Evolutionary conservation across 1,140 invertebrate genomes (phyloP).

Genomic region (Stenopsyche tienmushanensis): DNA sequence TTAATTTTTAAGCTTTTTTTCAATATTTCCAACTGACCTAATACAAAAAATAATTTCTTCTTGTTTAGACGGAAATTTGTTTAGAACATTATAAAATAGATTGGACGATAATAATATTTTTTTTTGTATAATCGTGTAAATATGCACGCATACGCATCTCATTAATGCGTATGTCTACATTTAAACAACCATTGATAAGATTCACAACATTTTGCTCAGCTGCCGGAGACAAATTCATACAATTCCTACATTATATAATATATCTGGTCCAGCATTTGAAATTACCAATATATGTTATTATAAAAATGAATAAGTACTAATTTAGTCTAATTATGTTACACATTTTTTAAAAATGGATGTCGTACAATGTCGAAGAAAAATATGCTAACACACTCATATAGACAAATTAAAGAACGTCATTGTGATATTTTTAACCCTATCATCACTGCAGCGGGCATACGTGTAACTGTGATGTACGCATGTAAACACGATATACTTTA

Average conservation of each 20-base stretch:
- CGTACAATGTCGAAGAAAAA: too few species aligned
- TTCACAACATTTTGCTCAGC: conserved; percentile 25
- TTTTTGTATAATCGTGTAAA: conserved; percentile 35
- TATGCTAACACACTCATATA: too few species aligned
- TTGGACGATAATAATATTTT: conserved; percentile 11
- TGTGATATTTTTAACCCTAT: too few species aligned
- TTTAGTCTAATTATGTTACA: not conserved
- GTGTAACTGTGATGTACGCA: too few species aligned
- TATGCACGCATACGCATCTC: too few species aligned
- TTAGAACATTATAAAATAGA: conserved; percentile 40
- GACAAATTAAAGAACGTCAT: too few species aligned
- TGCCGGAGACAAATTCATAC: conserved; percentile 9
- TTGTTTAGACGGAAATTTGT: conserved; percentile 38
- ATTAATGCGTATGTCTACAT: not conserved
- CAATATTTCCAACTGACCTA: not conserved
- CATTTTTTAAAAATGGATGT: not conserved
- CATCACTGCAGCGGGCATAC: too few species aligned
- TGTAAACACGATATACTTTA: too few species aligned
- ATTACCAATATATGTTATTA: too few species aligned
- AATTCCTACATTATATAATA: too few species aligned
- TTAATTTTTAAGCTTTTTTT: too few species aligned
- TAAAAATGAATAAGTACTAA: not conserved
- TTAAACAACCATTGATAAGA: conserved; percentile 22
- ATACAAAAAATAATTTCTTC: not conserved
- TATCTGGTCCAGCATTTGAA: too few species aligned